Evolutionary conservation across 2,888 invertebrate species (phyloP).

Genomic region (Trichogramma evanescens): DNA sequence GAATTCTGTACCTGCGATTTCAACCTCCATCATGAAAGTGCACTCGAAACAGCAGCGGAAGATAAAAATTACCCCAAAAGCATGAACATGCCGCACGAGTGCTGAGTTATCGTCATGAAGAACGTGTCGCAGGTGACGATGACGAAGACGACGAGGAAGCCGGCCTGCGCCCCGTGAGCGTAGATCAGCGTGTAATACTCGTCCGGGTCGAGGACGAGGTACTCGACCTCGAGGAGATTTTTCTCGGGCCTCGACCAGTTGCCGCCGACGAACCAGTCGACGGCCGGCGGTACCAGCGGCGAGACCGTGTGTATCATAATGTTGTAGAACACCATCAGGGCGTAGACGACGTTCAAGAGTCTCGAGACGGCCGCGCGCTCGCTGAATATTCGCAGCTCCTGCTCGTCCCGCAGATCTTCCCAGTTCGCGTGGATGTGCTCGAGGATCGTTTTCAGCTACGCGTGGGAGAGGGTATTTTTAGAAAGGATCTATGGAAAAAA

Average conservation of each 20-base stretch:
- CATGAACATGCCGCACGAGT: conserved; percentile 13
- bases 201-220: conserved; percentile 1
- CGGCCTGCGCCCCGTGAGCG: conserved; percentile 6
- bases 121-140: conserved; percentile 5
- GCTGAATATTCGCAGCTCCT: conserved; percentile 1
- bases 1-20: conserved; percentile 1
- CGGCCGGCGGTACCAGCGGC: not conserved
- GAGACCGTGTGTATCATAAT: too few relatives aligned
- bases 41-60: not conserved
- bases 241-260: conserved; percentile 1
- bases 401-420: not conserved
- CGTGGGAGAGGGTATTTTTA: not conserved
- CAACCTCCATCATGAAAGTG: not conserved
- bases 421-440: conserved; percentile 1
- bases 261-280: not conserved
- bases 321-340: not conserved
- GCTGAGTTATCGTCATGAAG: conserved; percentile 6
- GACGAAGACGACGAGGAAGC: not conserved
- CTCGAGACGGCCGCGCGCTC: not conserved
- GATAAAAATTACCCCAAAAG: conserved; percentile 8
- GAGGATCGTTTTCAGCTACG: conserved; percentile 9
- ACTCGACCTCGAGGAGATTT: conserved; percentile 12
- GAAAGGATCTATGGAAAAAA: too few relatives aligned
- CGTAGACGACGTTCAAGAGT: not conserved
- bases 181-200: conserved; percentile 9